phyloP scores from a whole-genome alignment of 2,797 vertebrate species.

The Cheirogaleus major region DNA sequence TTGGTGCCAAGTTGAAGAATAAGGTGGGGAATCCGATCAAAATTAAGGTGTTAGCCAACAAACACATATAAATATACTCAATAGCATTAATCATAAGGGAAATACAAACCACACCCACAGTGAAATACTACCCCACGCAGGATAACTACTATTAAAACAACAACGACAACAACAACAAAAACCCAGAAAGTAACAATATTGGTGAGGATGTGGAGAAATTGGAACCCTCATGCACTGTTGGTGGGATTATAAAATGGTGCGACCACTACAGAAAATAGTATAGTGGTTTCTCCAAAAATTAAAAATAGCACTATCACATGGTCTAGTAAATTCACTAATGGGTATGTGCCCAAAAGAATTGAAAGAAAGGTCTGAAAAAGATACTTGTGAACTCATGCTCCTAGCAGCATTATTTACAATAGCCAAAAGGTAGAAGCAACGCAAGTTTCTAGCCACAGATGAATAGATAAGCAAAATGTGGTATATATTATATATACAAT shows the following conservation, averaged over 20 bases:
- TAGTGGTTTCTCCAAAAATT: not conserved
- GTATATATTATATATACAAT: not conserved
- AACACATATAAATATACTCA: not conserved
- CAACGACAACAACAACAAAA: too few relatives aligned
- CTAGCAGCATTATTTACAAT: not conserved
- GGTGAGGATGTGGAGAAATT: not conserved
- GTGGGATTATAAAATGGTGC: not conserved
- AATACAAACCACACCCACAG: not conserved
- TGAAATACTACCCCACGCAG: not conserved
- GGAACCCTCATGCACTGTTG: not conserved
- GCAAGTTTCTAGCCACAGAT: not conserved
- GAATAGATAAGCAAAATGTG: not conserved
- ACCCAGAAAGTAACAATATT: not conserved
- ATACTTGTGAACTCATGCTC: not conserved
- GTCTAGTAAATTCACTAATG: not conserved
- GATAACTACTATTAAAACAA: not conserved
- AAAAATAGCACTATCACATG: not conserved
- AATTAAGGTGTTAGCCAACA: not conserved
- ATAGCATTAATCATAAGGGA: not conserved
- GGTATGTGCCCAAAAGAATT: not conserved
- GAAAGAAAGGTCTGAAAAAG: not conserved
- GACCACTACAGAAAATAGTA: not conserved
- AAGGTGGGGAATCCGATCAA: not conserved
- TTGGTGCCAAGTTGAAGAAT: not conserved
- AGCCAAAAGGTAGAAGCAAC: not conserved